phyloP scores from a whole-genome alignment of 2,113 vertebrate species.

The Thryonomys swinderianus region DNA sequence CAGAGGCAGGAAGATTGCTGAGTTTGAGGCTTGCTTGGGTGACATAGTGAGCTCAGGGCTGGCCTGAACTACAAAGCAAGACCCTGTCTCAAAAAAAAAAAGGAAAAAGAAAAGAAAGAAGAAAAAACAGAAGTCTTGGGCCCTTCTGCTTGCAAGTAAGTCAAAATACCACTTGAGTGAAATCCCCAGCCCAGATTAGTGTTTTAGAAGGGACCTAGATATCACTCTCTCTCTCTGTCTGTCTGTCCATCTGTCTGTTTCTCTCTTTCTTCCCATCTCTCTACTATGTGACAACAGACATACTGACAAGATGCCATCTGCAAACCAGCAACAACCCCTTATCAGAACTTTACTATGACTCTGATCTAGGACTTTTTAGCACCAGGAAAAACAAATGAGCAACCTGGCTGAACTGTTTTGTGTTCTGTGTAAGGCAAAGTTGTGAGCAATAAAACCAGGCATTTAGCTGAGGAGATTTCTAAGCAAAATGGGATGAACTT shows the following conservation, averaged over 20 bases:
- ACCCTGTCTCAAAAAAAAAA: too few relatives aligned
- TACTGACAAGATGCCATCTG: background rate
- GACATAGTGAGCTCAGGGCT: too few relatives aligned
- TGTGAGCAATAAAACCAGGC: background rate
- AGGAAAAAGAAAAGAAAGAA: too few relatives aligned
- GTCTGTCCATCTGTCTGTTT: background rate
- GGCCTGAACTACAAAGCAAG: too few relatives aligned
- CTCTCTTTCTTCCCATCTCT: background rate
- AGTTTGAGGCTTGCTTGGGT: too few relatives aligned
- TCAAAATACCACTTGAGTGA: too few relatives aligned
- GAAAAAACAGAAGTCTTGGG: too few relatives aligned
- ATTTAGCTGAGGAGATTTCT: background rate
- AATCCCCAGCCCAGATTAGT: background rate
- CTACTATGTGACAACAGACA: background rate
- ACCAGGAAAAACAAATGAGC: background rate
- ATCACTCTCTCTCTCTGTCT: background rate
- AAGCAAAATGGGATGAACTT: background rate
- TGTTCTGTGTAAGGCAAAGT: background rate
- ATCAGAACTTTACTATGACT: background rate
- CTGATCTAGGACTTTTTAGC: background rate
- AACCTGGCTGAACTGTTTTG: background rate
- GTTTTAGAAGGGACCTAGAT: background rate
- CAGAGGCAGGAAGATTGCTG: too few relatives aligned
- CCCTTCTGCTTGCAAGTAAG: too few relatives aligned
- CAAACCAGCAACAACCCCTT: background rate